phyloP scores from a whole-genome alignment of 2,797 vertebrate species.

The Limosa lapponica region DNA sequence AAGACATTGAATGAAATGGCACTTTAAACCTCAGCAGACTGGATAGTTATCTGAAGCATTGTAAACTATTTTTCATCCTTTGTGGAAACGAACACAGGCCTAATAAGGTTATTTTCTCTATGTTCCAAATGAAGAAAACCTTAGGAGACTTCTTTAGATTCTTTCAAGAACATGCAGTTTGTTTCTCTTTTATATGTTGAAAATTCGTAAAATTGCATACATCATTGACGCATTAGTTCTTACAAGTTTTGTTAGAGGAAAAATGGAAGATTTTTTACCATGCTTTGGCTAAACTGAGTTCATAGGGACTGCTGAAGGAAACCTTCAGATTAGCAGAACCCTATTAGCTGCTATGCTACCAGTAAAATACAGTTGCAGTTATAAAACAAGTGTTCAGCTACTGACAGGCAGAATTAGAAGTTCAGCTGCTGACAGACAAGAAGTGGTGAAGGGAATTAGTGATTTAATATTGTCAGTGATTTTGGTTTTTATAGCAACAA shows the following conservation, averaged over 20 bases:
- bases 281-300: not conserved
- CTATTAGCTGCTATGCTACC: not conserved
- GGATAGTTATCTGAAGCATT: not conserved
- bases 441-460: not conserved
- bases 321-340: not conserved
- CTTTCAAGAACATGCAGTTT: not conserved
- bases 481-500: not conserved
- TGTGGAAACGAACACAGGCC: not conserved
- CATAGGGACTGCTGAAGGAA: not conserved
- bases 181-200: not conserved
- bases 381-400: not conserved
- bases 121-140: not conserved
- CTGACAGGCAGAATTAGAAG: not conserved
- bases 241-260: not conserved
- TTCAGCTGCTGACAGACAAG: not conserved
- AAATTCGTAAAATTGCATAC: not conserved
- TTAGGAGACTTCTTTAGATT: not conserved
- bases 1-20: not conserved
- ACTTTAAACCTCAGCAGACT: not conserved
- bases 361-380: not conserved
- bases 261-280: not conserved
- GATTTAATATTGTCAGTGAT: not conserved
- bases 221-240: not conserved
- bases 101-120: not conserved
- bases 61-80: not conserved